Evolutionary conservation across 1,140 invertebrate genomes (phyloP).

Genomic region (Leptinotarsa lineolata): DNA sequence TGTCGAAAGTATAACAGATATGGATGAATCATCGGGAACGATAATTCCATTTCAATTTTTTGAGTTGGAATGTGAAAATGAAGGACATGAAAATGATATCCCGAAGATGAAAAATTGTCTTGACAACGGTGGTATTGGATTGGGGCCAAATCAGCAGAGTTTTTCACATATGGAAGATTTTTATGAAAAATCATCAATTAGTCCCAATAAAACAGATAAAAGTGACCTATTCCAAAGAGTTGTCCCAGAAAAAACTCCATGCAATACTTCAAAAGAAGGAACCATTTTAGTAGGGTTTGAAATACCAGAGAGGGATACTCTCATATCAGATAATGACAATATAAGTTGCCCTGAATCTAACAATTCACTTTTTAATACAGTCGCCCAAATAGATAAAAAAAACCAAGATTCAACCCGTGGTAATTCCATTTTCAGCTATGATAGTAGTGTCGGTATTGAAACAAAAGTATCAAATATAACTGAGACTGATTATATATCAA

Average conservation of each 20-base stretch:
- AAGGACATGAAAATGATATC: not conserved
- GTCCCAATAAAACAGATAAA: not conserved
- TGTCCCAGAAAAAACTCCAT: not conserved
- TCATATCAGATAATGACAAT: too few relatives aligned
- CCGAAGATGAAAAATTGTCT: not conserved
- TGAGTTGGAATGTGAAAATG: not conserved
- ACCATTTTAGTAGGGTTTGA: not conserved
- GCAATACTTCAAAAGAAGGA: not conserved
- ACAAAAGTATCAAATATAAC: too few relatives aligned
- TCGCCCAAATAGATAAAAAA: too few relatives aligned
- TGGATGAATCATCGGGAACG: not conserved
- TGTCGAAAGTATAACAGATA: not conserved
- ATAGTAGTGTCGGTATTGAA: too few relatives aligned
- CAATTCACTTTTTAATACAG: too few relatives aligned
- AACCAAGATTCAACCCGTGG: too few relatives aligned
- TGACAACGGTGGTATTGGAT: not conserved
- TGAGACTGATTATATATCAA: too few relatives aligned
- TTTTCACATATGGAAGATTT: not conserved
- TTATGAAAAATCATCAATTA: not conserved
- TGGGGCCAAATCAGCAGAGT: not conserved
- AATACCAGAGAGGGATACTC: slow-evolving; percentile 10
- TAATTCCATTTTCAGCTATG: too few relatives aligned
- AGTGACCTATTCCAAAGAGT: not conserved
- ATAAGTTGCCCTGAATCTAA: too few relatives aligned
- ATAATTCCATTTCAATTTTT: not conserved